Evolutionary conservation across 2,113 vertebrate genomes (phyloP), one percentile per base, ranked within the genome.

Genomic region (Motacilla alba): DNA sequence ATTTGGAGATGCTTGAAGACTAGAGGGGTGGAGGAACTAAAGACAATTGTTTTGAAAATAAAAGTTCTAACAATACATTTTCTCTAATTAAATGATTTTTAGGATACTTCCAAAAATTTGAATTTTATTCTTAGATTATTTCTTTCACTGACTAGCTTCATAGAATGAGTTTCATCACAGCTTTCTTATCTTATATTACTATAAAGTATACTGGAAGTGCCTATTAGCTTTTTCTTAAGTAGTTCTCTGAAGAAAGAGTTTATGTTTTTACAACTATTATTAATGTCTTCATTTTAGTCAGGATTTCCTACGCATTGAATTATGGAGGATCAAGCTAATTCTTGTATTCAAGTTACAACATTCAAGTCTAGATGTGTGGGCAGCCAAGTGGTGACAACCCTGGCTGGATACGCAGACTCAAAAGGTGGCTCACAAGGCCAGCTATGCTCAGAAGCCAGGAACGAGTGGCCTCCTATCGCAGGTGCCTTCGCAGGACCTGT

Each of bases 381-480:
- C 14, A 86, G n/a, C 10, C 9, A 33, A 11, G 23, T 18, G 41
- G 46, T 47, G 72, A 24, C 17, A 31, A 22, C 13, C 14, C 20
- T n/a, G 37, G 15, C 10, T 20, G 27, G 24, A 68, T 3, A 4
- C 59, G 33, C 14, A 35, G 21, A 17, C 31, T 13, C 53, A 13
- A 13, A 33, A 28, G 10, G 30, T 28, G 27, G 8, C 15, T 50
- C 12, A 20, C 1, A 10, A 75, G 37, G 13, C 31, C 19, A 6
- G 21, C 20, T 23, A 31, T 46, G 21, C 37, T 55, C 19, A 6
- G 52, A 60, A 67, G 24, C 4, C 33, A 39, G 18, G 1, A 35
- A 49, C 0, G 11, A 35, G 46, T 9, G 10, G 6, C 10, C 15
- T 26, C 70, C 18, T 9, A 7, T 4, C 15, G 13, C 55, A 46